Evolutionary conservation across 2,888 invertebrate species (phyloP), one percentile per base, ranked within the genome.

Genomic region (Hartigia nigra): DNA sequence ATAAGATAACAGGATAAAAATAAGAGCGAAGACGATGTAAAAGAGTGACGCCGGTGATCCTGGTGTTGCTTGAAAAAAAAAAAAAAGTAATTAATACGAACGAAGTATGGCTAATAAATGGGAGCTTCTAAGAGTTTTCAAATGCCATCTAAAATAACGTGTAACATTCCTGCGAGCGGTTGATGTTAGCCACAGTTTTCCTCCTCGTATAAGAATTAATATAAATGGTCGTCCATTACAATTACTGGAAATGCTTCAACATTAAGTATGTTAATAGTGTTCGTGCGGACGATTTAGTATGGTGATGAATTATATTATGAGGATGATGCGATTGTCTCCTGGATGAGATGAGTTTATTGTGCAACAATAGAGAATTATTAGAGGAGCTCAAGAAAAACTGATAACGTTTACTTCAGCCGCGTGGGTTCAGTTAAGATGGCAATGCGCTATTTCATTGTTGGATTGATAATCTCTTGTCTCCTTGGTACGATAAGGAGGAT

Each of bases 121-220:
- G 81, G 85, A 88, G 86, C 86, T 89, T 87, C 79, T 82, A 81
- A 85, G 85, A 87, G 85, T 86, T 89, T 87, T 85, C 86, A 84
- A 83, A 85, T 84, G 84, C 87, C 87, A 88, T 87, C 83, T 86
- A 86, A 87, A 84, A 82, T 87, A 88, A 85, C 82, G 85, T 87
- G 85, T 86, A 87, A 89, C 55, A 55, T 23, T 55, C 55, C 55
- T 55, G 86, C 86, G 85, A 87, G 86, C 88, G 88, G 86, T 90
- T 85, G 87, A 88, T 90, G 89, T 90, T 90, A 90, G 89, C 87
- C 86, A 87, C 90, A 55, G 23, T 90, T 90, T 89, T 90, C 85
- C 87, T 89, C 87, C 88, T 88, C 87, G 86, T 88, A 85, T 85
- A 77, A 88, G 5, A 55, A 55, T 55, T 87, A 88, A 85, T 86